Base-by-base conservation (phyloP, 30 jellyfish, hydroid and myxozoan species). In the Clytia hemisphaerica region DNA sequence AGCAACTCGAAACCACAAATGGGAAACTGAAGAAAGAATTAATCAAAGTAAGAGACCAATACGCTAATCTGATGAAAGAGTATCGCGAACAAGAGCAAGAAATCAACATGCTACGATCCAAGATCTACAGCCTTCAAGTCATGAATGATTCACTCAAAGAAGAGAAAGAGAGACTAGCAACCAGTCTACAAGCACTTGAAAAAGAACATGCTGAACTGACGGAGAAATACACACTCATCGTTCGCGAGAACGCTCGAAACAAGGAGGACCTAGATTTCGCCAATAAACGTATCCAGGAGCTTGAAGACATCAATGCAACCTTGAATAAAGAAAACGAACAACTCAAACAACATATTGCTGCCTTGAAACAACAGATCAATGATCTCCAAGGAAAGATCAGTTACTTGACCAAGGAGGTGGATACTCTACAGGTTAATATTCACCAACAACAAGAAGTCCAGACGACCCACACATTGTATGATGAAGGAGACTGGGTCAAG, bases 151-250 rank as follows among this genome's bases (percentile, higher is more conserved):
- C 93, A 22, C 78, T 82, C 37, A 71, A 83, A 37, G 97, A 81
- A 38, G 97, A 88, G 78, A 88, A 88, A 47, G 97, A 88, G 21
- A 77, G 95, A 33, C 57, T 88, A 15, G 54, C 75, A 61, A 65
- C 25, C 34, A 93, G 73, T 25, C 71, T 57, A 44, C 61, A 50
- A 47, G 83, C 73, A 35, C 58, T 88, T 25, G 93, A 88, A 68
- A 71, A 71, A 28, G 95, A 80, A 30, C 57, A 45, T 51, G 69
- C 67, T 67, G 97, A 74, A 2, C 26, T 88, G 67, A 82, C 54
- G 64, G 93, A 88, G 55, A 88, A 80, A 35, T 81, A 80, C 82
- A 35, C 66, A 77, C 76, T 63, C 47, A 45, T 68, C 10, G 25
- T 75, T 42, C 89, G 97, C 14, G 97, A 88, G 37, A 12, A 28